Evolutionary conservation across 2,797 vertebrate species (phyloP).

Genomic region (Xiphophorus birchmanni): DNA sequence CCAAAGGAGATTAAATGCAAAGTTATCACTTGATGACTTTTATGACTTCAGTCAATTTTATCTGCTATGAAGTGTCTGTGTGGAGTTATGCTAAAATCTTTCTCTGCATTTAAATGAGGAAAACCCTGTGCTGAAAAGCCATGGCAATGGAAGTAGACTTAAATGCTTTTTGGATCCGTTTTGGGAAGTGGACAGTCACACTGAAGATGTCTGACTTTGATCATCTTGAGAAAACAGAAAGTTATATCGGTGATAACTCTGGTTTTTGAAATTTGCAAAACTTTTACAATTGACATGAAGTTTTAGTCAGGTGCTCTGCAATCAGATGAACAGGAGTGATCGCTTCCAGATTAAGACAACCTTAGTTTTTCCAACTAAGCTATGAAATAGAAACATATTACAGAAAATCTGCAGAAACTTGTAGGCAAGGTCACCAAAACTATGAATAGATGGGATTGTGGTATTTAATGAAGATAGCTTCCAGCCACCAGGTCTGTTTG

Average conservation of each 20-base stretch:
- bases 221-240: neutral
- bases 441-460: neutral
- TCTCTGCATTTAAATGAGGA: neutral
- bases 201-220: neutral
- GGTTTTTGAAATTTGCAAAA: neutral
- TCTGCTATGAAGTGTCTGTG: neutral
- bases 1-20: neutral
- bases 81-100: neutral
- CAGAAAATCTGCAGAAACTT: neutral
- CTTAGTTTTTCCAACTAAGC: neutral
- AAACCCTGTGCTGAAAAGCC: neutral
- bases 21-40: neutral
- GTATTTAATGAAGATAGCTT: neutral
- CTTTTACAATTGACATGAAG: neutral
- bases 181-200: neutral
- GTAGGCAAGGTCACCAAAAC: neutral
- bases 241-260: neutral
- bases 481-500: neutral
- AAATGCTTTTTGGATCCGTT: neutral
- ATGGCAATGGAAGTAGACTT: neutral
- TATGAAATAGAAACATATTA: neutral
- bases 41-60: neutral
- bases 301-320: neutral
- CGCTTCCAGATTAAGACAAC: neutral
- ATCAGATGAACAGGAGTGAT: neutral